Percentiles rank a stretch among this genome's conserved stretches.
phyloP scores from a whole-genome alignment of 2,888 invertebrate genomes.

The Boloria euphrosyne region DNA sequence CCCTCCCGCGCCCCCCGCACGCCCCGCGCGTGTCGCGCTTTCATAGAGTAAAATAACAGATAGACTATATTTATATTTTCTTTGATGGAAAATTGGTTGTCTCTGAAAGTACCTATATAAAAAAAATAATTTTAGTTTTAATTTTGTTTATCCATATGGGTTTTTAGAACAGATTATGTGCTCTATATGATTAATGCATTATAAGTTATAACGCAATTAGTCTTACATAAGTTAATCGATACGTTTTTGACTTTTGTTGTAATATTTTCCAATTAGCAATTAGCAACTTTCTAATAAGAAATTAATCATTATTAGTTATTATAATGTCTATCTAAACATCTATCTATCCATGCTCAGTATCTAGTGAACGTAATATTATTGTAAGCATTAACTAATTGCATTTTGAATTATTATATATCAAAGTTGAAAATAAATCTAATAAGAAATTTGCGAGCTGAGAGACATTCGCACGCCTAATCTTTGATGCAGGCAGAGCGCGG shows the following conservation, averaged over 20 bases:
- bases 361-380: not conserved
- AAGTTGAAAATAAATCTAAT: not conserved
- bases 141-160: not conserved
- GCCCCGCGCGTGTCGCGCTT: constrained; percentile 75
- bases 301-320: no score
- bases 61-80: not conserved
- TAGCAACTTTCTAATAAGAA: no score
- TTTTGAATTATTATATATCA: not conserved
- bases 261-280: no score
- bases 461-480: constrained; percentile 44
- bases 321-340: no score
- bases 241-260: no score
- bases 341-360: not conserved
- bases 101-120: not conserved
- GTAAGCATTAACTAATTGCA: not conserved
- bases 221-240: no score
- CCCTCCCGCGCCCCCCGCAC: constrained; percentile 44
- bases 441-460: not conserved
- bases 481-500: constrained; percentile 65
- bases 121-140: not conserved
- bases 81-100: not conserved
- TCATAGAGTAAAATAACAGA: constrained; percentile 52
- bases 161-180: no score
- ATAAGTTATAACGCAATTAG: no score
- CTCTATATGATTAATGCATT: no score